Evolutionary conservation across 53 echinoderm and acorn worm species (phyloP).

Genomic region (Echinarachnius parma): DNA sequence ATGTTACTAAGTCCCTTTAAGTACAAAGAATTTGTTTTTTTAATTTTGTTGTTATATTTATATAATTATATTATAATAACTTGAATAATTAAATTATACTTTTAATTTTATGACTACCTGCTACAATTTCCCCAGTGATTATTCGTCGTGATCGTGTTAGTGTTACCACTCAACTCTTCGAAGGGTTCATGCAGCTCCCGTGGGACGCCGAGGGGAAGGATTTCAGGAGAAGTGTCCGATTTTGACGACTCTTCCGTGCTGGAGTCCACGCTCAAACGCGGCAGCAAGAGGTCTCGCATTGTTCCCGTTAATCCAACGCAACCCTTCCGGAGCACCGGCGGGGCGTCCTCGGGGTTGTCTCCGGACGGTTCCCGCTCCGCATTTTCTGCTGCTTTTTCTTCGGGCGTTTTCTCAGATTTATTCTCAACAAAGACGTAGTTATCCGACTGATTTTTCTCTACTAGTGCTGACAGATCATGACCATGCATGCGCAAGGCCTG

Average conservation of each 20-base stretch:
- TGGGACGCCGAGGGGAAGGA: slow-evolving; percentile 35
- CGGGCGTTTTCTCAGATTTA: neutral
- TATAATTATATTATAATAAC: neutral
- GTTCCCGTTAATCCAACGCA: slow-evolving; percentile 23
- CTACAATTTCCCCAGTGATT: too few species aligned
- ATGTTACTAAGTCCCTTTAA: too few species aligned
- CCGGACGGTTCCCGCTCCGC: slow-evolving; percentile 5
- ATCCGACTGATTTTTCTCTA: slow-evolving; percentile 11
- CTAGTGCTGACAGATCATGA: slow-evolving; percentile 1
- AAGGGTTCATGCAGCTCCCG: slow-evolving; percentile 31
- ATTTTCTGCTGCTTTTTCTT: neutral
- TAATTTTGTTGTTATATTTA: neutral
- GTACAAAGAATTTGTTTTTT: neutral
- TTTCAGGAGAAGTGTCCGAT: slow-evolving; percentile 38
- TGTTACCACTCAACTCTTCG: neutral
- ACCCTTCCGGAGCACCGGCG: neutral
- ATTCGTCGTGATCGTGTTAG: too few species aligned
- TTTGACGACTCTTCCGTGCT: slow-evolving; percentile 29
- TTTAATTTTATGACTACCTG: too few species aligned
- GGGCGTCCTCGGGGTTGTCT: slow-evolving; percentile 11
- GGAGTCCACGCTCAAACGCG: slow-evolving; percentile 5
- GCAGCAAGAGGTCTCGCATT: slow-evolving; percentile 21
- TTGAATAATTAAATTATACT: neutral
- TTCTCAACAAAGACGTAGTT: slow-evolving; percentile 1
- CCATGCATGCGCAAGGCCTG: slow-evolving; percentile 42